phyloP scores from a whole-genome alignment of 2,797 vertebrate species.

The Sternarchorhynchus goeldii region DNA sequence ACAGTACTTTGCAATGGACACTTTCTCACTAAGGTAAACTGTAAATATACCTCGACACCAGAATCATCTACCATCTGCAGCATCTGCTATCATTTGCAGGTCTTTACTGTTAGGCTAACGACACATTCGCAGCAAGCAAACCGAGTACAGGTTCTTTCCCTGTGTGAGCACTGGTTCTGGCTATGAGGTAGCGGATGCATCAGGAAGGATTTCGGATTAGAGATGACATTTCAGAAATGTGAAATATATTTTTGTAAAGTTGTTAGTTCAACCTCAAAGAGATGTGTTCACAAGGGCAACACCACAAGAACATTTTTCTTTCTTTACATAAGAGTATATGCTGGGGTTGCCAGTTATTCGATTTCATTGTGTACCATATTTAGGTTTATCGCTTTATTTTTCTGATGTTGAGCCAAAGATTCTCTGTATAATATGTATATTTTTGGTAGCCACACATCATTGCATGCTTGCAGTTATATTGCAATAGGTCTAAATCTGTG shows the following conservation, averaged over 20 bases:
- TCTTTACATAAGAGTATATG: conserved; percentile 21
- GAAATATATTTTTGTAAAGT: conserved; percentile 46
- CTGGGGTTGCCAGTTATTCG: conserved; percentile 18
- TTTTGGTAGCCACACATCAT: conserved; percentile 45
- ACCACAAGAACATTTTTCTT: conserved; percentile 35
- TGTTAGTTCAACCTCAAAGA: conserved; percentile 24
- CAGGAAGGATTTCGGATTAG: conserved; percentile 14
- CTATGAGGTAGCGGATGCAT: conserved; percentile 2
- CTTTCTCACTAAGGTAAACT: conserved; percentile 16
- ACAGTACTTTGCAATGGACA: too few species aligned
- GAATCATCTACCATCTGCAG: conserved; percentile 27
- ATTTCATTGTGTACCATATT: conserved; percentile 19
- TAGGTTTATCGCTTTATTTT: neutral
- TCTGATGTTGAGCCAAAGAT: conserved; percentile 56
- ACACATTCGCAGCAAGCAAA: neutral
- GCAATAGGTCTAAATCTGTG: conserved; percentile 27
- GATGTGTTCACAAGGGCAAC: conserved; percentile 21
- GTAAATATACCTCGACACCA: conserved; percentile 35
- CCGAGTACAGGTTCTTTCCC: conserved; percentile 14
- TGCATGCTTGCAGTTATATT: conserved; percentile 44
- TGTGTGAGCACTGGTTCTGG: neutral
- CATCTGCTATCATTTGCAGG: neutral
- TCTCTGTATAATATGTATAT: conserved; percentile 39
- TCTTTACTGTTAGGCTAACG: conserved; percentile 2
- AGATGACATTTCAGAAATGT: conserved; percentile 36